Base-by-base conservation (phyloP, 2,888 invertebrate genomes). In the Tethea ocularis region DNA sequence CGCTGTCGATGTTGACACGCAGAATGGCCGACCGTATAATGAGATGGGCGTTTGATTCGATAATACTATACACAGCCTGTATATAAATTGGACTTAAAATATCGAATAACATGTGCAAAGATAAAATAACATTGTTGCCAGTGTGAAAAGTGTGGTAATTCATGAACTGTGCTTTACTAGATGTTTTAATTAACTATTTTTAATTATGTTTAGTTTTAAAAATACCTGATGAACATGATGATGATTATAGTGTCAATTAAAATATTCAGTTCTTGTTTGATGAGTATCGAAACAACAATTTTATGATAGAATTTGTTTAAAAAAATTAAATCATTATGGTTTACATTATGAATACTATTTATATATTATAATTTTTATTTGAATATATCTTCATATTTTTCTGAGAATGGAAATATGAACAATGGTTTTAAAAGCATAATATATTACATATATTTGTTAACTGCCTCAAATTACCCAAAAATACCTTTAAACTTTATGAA, bases 11-110 rank as follows among this genome's bases (percentile, higher is more conserved):
- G 81, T 78, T 33, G 80, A 77, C 20, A 70, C 78, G 51, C 86
- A 83, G 58, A 90, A 89, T 63, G 87, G 87, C 61, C 81, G 84
- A 58, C 72, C 84, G 51, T 88, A 89, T 81, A 90, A 86, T 64
- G 91, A 93, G 76, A 89, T 89, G 89, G 91, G 89, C 61, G 89
- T 92, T 11, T 92, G 72, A 78, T 23, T 24, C 52, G n/a, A 51
- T 33, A 33, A 10, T 62, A 57, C 11, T 23, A 46, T 46, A 46
- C 20, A 46, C 46, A 10, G 46, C 29, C 11, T 46, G 52, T 51
- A 51, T 41, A 38, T 33, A 20, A 52, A 23, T 53, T 38, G 36
- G 52, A 60, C 60, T 41, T 57, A 20, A 56, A 24, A 58, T 51
- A 20, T 33, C 33, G 13, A 13, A 33, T 26, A 26, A 3, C 3